Evolutionary conservation across 2,888 invertebrate species (phyloP).

Genomic region (Amaurobius ferox): DNA sequence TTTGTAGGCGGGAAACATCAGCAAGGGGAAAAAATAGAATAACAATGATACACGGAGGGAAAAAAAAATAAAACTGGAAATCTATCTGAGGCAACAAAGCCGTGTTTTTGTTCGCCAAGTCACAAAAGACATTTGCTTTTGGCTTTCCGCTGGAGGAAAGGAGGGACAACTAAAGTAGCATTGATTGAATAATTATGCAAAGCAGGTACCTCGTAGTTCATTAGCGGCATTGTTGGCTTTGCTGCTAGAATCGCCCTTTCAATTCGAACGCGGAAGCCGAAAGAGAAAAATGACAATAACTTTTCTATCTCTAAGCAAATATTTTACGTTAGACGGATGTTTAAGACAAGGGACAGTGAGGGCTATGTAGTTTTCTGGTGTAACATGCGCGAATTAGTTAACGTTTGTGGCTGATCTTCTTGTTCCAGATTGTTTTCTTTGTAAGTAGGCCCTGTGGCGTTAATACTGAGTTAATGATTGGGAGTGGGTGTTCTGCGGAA

Average conservation of each 20-base stretch:
- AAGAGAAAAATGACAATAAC: constrained; percentile 39
- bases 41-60: constrained; percentile 27
- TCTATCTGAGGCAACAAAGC: constrained; percentile 57
- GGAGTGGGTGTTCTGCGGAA: neutral
- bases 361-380: neutral
- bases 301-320: constrained; percentile 24
- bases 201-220: constrained; percentile 64
- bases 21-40: constrained; percentile 23
- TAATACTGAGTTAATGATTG: neutral
- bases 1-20: constrained; percentile 18
- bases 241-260: constrained; percentile 46
- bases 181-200: constrained; percentile 72
- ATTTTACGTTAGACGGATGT: constrained; percentile 36
- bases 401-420: neutral
- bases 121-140: constrained; percentile 58
- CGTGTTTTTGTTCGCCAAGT: constrained; percentile 41
- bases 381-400: constrained; percentile 3
- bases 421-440: neutral
- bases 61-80: constrained; percentile 44
- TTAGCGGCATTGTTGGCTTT: constrained; percentile 49
- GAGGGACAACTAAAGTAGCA: constrained; percentile 45
- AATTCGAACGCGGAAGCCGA: constrained; percentile 27
- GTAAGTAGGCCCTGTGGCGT: neutral
- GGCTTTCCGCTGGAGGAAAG: neutral
- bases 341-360: constrained; percentile 17